Percentiles rank a stretch among this genome's conserved stretches.
These are phyloP conservation scores for Callosobruchus maculatus DNA, from an alignment of 2,888 invertebrate genomes.

Conservation along the genomic window DNA sequence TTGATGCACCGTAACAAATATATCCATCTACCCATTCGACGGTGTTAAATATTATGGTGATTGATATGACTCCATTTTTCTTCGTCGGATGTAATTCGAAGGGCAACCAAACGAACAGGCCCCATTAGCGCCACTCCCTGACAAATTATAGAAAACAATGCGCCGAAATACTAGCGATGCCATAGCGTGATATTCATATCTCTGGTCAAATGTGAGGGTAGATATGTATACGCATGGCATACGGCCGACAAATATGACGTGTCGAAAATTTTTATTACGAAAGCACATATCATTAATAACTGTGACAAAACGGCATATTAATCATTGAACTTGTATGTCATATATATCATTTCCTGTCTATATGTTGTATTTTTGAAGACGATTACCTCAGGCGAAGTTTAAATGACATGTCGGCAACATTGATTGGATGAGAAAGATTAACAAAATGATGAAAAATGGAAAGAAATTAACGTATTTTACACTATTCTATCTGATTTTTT, in stretches of 20 bases:
- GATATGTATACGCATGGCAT: background rate
- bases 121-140: background rate
- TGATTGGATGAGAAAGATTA: too few relatives aligned
- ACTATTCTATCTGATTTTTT: too few relatives aligned
- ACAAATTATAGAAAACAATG: slow-evolving; percentile 1
- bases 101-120: background rate
- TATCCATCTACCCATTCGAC: too few relatives aligned
- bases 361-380: too few relatives aligned
- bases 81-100: background rate
- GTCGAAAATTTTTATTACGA: slow-evolving; percentile 24
- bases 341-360: too few relatives aligned
- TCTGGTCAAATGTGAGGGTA: background rate
- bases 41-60: background rate
- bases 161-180: background rate
- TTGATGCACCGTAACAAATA: too few relatives aligned
- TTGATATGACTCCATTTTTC: background rate
- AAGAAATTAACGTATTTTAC: too few relatives aligned
- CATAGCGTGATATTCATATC: slow-evolving; percentile 1
- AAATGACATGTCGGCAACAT: too few relatives aligned
- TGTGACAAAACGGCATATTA: slow-evolving; percentile 17
- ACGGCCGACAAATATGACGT: slow-evolving; percentile 13
- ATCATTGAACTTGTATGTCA: slow-evolving; percentile 23
- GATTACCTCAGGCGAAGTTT: too few relatives aligned
- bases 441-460: too few relatives aligned
- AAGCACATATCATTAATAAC: slow-evolving; percentile 21